A percentile compares a stretch with the other conserved stretches of the same genome.
These are phyloP conservation scores for Hymenochirus boettgeri DNA, from an alignment of 2,113 vertebrate genomes.

Conservation along the genomic window DNA sequence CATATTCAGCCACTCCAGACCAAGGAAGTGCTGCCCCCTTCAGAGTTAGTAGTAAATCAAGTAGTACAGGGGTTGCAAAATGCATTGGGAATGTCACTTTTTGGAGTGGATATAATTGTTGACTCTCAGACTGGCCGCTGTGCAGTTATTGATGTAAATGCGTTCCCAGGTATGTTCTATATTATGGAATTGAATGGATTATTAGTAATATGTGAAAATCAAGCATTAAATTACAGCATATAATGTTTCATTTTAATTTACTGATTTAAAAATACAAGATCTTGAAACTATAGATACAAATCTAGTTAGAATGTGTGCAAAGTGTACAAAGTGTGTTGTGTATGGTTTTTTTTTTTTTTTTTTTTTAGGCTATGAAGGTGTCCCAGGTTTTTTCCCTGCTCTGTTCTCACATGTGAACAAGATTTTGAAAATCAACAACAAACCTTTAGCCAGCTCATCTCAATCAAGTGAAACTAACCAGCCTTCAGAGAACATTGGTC, in stretches of 20 bases:
- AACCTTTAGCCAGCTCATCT: not conserved
- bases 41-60: conserved; percentile 50
- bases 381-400: conserved; percentile 64
- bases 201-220: too few relatives aligned
- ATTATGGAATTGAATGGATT: too few relatives aligned
- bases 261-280: too few relatives aligned
- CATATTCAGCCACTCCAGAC: conserved; percentile 7
- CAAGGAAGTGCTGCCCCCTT: conserved; percentile 48
- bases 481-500: not conserved
- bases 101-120: conserved; percentile 68
- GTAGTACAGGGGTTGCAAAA: conserved; percentile 56
- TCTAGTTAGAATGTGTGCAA: too few relatives aligned
- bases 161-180: conserved; percentile 60
- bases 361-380: conserved; percentile 62
- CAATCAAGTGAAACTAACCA: not conserved
- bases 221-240: too few relatives aligned
- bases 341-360: not conserved
- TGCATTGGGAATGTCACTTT: conserved; percentile 63
- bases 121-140: conserved; percentile 58
- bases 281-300: too few relatives aligned
- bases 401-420: conserved; percentile 61
- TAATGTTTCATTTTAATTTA: too few relatives aligned
- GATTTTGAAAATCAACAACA: conserved; percentile 48
- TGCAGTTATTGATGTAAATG: conserved; percentile 67
- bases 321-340: too few relatives aligned